Evolutionary conservation across 2,888 invertebrate species (phyloP).

Genomic region (Tholera decimalis): DNA sequence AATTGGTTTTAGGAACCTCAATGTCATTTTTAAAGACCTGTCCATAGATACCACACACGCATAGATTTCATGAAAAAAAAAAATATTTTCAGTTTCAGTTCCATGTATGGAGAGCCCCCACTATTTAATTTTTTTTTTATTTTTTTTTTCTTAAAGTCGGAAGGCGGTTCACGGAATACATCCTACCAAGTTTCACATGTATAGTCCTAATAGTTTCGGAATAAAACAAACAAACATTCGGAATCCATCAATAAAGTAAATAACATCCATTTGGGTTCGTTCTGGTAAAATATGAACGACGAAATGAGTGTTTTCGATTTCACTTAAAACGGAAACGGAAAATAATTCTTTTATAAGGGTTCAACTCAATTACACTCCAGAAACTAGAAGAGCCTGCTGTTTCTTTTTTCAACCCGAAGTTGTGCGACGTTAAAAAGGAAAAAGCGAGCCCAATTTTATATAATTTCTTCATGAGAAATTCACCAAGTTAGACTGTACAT

Average conservation of each 20-base stretch:
- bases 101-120: no score
- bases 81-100: no score
- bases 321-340: conserved; percentile 64
- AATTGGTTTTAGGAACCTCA: no score
- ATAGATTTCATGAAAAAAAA: no score
- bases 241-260: conserved; percentile 66
- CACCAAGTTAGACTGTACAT: not conserved
- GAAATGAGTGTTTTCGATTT: conserved; percentile 64
- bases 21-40: no score
- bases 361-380: conserved; percentile 68
- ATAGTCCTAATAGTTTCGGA: no score
- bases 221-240: no score
- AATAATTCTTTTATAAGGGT: conserved; percentile 69
- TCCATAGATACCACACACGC: no score
- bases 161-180: no score
- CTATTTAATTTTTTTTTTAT: no score
- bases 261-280: conserved; percentile 53
- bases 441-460: conserved; percentile 15
- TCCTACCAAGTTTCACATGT: no score
- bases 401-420: conserved; percentile 25
- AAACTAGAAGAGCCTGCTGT: conserved; percentile 51
- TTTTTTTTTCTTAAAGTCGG: no score
- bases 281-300: conserved; percentile 56
- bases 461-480: conserved; percentile 10
- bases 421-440: conserved; percentile 16